These are phyloP conservation scores for Tenthredo scrophulariae DNA, from an alignment of 2,888 invertebrate species.

Conservation along the genomic window DNA sequence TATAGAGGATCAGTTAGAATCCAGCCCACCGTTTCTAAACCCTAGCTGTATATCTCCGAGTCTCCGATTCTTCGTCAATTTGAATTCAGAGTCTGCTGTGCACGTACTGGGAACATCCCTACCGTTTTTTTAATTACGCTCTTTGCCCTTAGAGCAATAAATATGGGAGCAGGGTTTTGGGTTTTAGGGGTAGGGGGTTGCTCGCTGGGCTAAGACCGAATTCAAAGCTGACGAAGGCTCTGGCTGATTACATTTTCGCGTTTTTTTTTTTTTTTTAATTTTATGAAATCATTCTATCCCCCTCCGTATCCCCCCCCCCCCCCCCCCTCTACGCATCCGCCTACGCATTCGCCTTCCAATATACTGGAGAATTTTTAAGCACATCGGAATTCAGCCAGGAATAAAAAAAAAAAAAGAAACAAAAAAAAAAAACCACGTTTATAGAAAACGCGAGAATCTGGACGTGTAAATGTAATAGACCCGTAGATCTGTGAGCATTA, in stretches of 20 bases:
- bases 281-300: slow-evolving; percentile 64
- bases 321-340: not conserved
- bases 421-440: not conserved
- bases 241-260: slow-evolving; percentile 66
- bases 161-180: slow-evolving; percentile 46
- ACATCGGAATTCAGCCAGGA: not conserved
- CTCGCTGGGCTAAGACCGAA: slow-evolving; percentile 3
- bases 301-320: slow-evolving; percentile 17
- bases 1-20: not conserved
- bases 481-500: not conserved
- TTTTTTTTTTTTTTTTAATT: slow-evolving; percentile 65
- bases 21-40: not conserved
- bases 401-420: not conserved
- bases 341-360: not conserved
- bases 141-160: slow-evolving; percentile 46
- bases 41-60: not conserved
- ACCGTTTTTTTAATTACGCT: slow-evolving; percentile 51
- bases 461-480: not conserved
- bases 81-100: slow-evolving; percentile 45
- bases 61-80: slow-evolving; percentile 30
- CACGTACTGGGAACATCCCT: slow-evolving; percentile 45
- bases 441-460: not conserved
- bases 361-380: not conserved
- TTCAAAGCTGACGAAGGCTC: slow-evolving; percentile 54
- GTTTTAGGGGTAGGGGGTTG: not conserved